Percentiles rank a stretch among this genome's conserved stretches.
phyloP scores from a whole-genome alignment of 2,113 vertebrate genomes.

The Lipophrys pholis region DNA sequence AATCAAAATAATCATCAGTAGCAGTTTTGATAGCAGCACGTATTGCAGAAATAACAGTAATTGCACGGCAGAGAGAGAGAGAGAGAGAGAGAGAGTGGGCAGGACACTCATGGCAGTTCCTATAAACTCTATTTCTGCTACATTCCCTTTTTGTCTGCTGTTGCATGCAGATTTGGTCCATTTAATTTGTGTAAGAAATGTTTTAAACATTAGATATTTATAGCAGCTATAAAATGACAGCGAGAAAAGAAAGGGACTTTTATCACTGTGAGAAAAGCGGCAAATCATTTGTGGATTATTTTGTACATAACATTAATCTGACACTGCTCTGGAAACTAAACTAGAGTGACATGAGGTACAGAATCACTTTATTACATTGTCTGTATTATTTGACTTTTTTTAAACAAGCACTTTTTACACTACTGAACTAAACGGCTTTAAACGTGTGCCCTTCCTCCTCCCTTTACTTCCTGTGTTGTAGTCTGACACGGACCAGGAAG shows the following conservation, averaged over 20 bases:
- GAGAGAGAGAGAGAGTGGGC: too few relatives aligned
- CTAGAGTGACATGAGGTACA: neutral
- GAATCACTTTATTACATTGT: too few relatives aligned
- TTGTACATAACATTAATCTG: too few relatives aligned
- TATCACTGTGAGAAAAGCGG: neutral
- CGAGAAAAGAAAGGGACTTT: neutral
- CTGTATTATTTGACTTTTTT: constrained; percentile 12
- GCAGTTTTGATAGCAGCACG: neutral
- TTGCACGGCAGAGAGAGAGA: neutral
- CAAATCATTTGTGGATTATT: too few relatives aligned
- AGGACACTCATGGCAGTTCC: neutral
- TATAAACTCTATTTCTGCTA: too few relatives aligned
- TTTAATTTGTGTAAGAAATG: neutral
- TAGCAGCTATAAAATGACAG: neutral
- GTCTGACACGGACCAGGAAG: constrained; percentile 46
- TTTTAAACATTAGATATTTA: neutral
- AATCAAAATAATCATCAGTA: too few relatives aligned
- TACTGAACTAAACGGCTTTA: constrained; percentile 2
- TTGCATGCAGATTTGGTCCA: neutral
- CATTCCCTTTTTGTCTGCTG: neutral
- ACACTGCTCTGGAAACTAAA: neutral
- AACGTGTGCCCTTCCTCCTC: constrained; percentile 58
- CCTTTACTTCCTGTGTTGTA: constrained; percentile 77
- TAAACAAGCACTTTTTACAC: neutral
- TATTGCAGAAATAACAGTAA: neutral